These are phyloP conservation scores for Melanotaenia maccullochi DNA, from an alignment of 2,797 vertebrate species.

Conservation along the genomic window DNA sequence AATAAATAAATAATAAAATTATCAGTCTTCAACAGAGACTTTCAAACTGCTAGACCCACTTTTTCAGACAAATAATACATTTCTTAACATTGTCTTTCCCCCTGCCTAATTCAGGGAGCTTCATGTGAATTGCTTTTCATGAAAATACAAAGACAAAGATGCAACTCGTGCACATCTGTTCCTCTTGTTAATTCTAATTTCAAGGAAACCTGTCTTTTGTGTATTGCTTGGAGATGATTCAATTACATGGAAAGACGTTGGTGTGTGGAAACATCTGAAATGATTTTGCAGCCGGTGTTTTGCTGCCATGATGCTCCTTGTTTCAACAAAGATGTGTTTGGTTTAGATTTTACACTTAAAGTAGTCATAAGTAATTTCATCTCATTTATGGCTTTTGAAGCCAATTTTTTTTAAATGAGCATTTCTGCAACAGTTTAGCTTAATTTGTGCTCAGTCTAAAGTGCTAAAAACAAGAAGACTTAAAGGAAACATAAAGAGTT, in stretches of 20 bases:
- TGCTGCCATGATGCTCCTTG: neutral
- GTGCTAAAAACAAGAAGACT: neutral
- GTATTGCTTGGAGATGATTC: conserved; percentile 9
- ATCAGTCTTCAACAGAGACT: conserved; percentile 62
- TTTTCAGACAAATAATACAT: conserved; percentile 63
- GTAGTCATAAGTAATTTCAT: neutral
- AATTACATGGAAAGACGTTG: conserved; percentile 13
- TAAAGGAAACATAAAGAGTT: conserved; percentile 2
- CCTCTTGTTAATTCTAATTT: conserved; percentile 38
- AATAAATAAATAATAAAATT: conserved; percentile 21
- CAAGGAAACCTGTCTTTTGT: conserved; percentile 19
- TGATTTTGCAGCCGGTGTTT: conserved; percentile 2
- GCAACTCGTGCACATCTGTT: conserved; percentile 13
- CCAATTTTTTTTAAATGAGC: neutral
- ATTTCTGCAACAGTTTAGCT: neutral
- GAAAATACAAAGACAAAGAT: conserved; percentile 30
- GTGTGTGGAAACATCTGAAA: conserved; percentile 7
- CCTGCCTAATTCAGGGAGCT: conserved; percentile 45
- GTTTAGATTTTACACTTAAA: conserved; percentile 1
- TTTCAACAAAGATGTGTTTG: conserved; percentile 12
- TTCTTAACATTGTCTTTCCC: conserved; percentile 51
- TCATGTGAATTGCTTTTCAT: conserved; percentile 40
- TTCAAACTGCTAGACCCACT: conserved; percentile 66
- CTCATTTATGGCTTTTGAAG: neutral
- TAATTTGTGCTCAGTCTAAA: neutral